These are phyloP conservation scores for Pogonognathellus flavescens DNA, from an alignment of 1,140 invertebrate genomes.

Conservation along the genomic window DNA sequence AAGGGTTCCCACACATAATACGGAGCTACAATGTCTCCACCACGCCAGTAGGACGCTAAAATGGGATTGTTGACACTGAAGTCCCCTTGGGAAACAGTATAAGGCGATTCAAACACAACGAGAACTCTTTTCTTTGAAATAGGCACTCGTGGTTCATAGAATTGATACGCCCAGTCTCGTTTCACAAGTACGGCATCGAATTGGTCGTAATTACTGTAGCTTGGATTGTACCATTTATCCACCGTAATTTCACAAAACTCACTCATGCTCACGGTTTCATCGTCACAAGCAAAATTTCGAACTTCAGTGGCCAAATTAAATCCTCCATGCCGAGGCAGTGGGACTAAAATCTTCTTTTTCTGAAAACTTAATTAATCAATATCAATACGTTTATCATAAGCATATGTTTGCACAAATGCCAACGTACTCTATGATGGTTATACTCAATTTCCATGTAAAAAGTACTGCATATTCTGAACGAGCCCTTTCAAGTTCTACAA, in stretches of 20 bases:
- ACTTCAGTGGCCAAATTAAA: neutral
- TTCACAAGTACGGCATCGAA: neutral
- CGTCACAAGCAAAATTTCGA: neutral
- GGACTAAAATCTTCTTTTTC: neutral
- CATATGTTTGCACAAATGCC: too few species aligned
- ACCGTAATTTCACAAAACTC: neutral
- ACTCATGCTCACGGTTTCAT: neutral
- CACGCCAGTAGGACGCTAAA: constrained; percentile 73
- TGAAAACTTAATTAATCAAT: neutral
- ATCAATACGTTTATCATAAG: too few species aligned
- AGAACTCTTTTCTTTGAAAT: neutral
- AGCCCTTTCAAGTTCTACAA: too few species aligned
- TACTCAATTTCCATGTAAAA: too few species aligned
- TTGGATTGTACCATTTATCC: neutral
- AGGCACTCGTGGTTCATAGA: neutral
- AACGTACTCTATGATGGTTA: too few species aligned
- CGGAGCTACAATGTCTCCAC: constrained; percentile 76
- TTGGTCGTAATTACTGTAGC: neutral
- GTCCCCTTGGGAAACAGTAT: neutral
- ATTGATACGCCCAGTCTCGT: neutral
- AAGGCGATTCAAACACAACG: neutral
- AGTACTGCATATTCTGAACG: too few species aligned
- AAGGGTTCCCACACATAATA: constrained; percentile 74
- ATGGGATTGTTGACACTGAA: neutral
- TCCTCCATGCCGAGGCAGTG: neutral